phyloP scores from a whole-genome alignment of 2,113 vertebrate genomes.

The Sceloporus tristichus region DNA sequence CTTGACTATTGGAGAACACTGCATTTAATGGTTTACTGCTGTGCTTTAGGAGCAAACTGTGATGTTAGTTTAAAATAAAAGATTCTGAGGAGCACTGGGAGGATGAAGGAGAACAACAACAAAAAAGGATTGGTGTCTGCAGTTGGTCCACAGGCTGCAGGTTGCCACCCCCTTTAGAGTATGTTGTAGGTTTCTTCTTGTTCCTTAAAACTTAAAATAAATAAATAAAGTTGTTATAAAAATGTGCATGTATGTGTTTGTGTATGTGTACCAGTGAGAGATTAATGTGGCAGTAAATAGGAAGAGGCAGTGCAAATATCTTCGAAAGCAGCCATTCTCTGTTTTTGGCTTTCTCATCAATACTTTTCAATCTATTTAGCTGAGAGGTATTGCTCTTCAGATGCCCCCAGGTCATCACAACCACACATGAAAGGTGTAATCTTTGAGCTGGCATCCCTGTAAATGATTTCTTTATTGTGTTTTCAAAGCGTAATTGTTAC shows the following conservation, averaged over 20 bases:
- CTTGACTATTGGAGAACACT: no score
- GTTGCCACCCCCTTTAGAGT: slow-evolving; percentile 7
- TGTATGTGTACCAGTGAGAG: slow-evolving; percentile 59
- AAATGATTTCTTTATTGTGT: slow-evolving; percentile 74
- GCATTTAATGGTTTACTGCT: no score
- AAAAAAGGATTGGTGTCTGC: no score
- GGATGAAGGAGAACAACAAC: no score
- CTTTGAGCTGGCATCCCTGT: slow-evolving; percentile 47
- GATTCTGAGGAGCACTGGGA: no score
- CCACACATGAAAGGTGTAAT: slow-evolving; percentile 58
- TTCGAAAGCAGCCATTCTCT: slow-evolving; percentile 57
- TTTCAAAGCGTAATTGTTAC: slow-evolving; percentile 70
- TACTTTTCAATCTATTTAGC: slow-evolving; percentile 72
- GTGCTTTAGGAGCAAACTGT: no score
- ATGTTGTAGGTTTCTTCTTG: not conserved
- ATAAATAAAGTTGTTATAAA: slow-evolving; percentile 58
- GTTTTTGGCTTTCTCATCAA: slow-evolving; percentile 68
- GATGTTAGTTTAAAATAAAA: no score
- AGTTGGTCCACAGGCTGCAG: no score
- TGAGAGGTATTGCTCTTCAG: slow-evolving; percentile 60
- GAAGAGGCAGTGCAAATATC: slow-evolving; percentile 64
- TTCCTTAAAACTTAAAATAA: slow-evolving; percentile 31
- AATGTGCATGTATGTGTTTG: slow-evolving; percentile 47
- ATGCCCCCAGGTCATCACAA: slow-evolving; percentile 56
- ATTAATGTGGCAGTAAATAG: slow-evolving; percentile 73